Base-by-base conservation (phyloP, 1,140 invertebrate genomes). In the Lerema accius region DNA sequence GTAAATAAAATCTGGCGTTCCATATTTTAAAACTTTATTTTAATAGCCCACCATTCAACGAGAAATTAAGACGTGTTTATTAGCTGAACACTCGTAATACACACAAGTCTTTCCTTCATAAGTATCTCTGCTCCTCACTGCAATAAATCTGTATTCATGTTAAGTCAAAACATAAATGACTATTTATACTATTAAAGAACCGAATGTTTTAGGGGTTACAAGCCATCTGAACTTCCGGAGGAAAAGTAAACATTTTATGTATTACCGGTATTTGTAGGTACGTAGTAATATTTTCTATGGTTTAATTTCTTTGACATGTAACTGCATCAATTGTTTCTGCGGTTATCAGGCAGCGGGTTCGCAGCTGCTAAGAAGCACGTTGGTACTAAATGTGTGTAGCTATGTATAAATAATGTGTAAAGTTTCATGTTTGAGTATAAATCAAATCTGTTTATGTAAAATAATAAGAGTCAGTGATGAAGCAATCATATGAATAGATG, bases 31-130 rank as follows among this genome's bases (percentile, higher is more conserved):
- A 82, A 82, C 81, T 86, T 86, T 84, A 87, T 85, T 90, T 88
- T 90, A 88, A 89, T 88, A 82, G 84, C 77, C 73, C 76, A 80
- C 86, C 84, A 82, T 81, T 87, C 83, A 85, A 84, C 73, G 76
- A 83, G 73, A 80, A 86, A 87, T 90, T 89, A 90, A 87, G 84
- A 87, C 73, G 86, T 90, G 86, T 90, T 89, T 90, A 90, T 86
- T 86, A 85, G 73, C 69, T 70, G 62, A 80, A 70, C 73, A 81
- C 76, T 81, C 85, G 80, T 84, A 80, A 83, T 84, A 80, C 78
- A 79, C 68, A 85, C 84, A 87, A 86, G 75, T 83, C 73, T 70
- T 82, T 70, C 78, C 72, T 85, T 87, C 83, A 82, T 84, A 78
- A 80, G 72, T 71, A 74, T 71, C 71, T 76, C 62, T 67, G 69